Conservation (phyloP, 2,888 invertebrate species). For the Trichacis sp. region DNA sequence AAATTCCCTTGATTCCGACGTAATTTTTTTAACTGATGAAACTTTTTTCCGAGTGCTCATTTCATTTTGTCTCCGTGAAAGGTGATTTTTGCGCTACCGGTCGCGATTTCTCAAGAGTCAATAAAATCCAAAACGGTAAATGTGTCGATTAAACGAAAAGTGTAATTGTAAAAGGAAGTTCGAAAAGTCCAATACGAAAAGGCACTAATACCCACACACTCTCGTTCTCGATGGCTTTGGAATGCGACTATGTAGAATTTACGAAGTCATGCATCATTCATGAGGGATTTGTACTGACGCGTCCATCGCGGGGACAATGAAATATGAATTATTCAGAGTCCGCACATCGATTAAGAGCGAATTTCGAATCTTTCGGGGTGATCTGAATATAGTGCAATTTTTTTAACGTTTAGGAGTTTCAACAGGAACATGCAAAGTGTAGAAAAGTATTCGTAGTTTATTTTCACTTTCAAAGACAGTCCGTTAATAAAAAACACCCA, state of each 20-base stretch:
- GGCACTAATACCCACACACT: conserved; percentile 5
- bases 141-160: conserved; percentile 25
- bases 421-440: conserved; percentile 30
- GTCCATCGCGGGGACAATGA: not conserved
- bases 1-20: too few relatives aligned
- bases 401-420: too few relatives aligned
- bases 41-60: too few relatives aligned
- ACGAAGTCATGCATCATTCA: conserved; percentile 4
- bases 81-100: conserved; percentile 30
- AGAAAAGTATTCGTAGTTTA: conserved; percentile 31
- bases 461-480: conserved; percentile 41
- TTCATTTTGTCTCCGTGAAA: conserved; percentile 34
- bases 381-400: too few relatives aligned
- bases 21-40: too few relatives aligned
- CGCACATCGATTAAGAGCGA: not conserved
- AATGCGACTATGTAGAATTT: conserved; percentile 1
- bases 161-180: conserved; percentile 4
- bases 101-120: conserved; percentile 28
- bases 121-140: conserved; percentile 32
- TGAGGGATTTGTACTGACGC: not conserved
- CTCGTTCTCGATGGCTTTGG: not conserved
- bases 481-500: conserved; percentile 22
- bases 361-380: conserved; percentile 3
- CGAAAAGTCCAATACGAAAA: too few relatives aligned
- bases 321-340: conserved; percentile 6